These are phyloP conservation scores for Labeo rohita DNA, from an alignment of 2,113 vertebrate species.

Conservation along the genomic window DNA sequence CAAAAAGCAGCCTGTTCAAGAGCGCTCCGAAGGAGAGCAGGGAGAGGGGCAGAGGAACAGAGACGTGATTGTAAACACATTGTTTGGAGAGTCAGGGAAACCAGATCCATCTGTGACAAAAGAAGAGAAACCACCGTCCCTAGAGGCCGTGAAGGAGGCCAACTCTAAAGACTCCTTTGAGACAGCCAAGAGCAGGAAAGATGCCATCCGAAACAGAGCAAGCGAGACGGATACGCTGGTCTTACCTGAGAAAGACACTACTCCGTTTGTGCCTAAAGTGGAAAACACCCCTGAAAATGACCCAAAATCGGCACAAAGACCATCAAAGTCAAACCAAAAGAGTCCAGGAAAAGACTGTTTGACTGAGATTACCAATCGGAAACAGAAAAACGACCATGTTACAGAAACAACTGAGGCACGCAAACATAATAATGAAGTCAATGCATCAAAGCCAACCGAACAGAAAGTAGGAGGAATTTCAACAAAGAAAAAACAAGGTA, in stretches of 20 bases:
- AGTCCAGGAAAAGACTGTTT: neutral
- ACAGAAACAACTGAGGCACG: neutral
- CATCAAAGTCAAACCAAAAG: neutral
- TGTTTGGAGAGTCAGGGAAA: constrained; percentile 19
- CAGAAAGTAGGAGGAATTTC: neutral
- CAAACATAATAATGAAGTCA: neutral
- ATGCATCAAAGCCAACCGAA: neutral
- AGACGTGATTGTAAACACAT: constrained; percentile 31
- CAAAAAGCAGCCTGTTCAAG: neutral
- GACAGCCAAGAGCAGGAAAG: neutral
- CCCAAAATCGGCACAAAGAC: neutral
- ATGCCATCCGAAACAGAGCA: neutral
- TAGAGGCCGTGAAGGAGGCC: neutral
- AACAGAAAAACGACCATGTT: neutral
- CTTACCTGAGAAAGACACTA: constrained; percentile 5
- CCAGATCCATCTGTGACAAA: constrained; percentile 29
- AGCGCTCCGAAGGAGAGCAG: neutral
- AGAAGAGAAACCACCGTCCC: constrained; percentile 7
- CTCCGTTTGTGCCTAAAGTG: no score
- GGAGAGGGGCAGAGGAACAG: neutral
- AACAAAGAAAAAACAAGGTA: neutral
- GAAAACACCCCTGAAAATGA: neutral
- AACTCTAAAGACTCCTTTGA: neutral
- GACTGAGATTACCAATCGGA: neutral
- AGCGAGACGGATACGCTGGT: neutral